Base-by-base conservation (phyloP, 2,888 invertebrate species). In the Melanostoma scalare region DNA sequence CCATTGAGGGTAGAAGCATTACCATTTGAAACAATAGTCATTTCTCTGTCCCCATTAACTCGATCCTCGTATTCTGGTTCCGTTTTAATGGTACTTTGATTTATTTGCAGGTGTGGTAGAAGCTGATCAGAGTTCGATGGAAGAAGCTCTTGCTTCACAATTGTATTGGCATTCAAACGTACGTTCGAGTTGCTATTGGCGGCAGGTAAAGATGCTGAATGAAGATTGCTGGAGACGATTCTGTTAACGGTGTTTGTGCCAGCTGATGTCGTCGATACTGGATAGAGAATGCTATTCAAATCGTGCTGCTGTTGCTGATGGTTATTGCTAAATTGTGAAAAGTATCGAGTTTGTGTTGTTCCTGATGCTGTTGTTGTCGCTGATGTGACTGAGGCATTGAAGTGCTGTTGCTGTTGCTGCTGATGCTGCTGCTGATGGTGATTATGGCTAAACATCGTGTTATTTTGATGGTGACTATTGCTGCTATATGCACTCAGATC, bases 381-480 rank as follows among this genome's bases (percentile, higher is more conserved):
- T 68, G 85, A 56, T 52, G 77, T 60, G 56, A 67, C 72, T 55
- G 81, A 69, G 44, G 73, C 74, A 74, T 79, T 79, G 44, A 75
- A 84, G 60, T 85, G 88, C 60, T 88, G 88, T 42, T 87, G 87
- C 77, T 87, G 86, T 1, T 20, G 20, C 0, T 20, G 20, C 20
- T 20, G n/a, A n/a, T n/a, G 20, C 20, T 20, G 20, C 20, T 20
- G 20, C 20, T 20, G 20, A 55, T 87, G 87, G 69, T 76, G 80
- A 72, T 71, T 85, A 80, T 85, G 85, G 72, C 76, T 80, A 80
- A 76, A 85, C 80, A 85, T 85, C 44, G 79, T 84, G 46, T 84
- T 84, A 63, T 50, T 85, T 52, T 87, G 87, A 84, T 87, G 87
- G 81, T 87, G 87, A 74, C 86, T 87, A 67, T 85, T 86, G 31